Evolutionary conservation across 2,113 vertebrate species (phyloP).

Genomic region (Xerus inauris): DNA sequence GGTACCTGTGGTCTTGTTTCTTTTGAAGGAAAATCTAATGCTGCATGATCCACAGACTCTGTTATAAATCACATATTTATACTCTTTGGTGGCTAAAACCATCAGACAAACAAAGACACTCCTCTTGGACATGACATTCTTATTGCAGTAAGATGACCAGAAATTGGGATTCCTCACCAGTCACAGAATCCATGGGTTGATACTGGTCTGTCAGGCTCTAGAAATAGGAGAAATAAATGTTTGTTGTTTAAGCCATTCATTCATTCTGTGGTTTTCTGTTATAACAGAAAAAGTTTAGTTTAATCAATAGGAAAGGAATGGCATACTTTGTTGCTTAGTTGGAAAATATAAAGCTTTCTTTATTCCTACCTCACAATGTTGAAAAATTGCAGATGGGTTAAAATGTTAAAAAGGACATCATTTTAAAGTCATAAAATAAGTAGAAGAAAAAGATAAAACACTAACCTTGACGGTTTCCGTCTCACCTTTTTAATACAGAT

Average conservation of each 20-base stretch:
- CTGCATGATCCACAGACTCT: neutral
- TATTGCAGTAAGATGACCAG: neutral
- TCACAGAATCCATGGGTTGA: neutral
- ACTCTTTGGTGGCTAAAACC: neutral
- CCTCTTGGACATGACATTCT: neutral
- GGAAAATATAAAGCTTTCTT: neutral
- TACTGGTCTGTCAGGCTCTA: neutral
- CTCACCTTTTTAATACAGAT: neutral
- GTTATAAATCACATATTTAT: neutral
- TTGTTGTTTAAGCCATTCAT: neutral
- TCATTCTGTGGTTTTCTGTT: neutral
- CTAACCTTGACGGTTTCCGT: neutral
- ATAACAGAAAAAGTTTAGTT: neutral
- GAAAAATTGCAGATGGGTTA: neutral
- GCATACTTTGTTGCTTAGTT: neutral
- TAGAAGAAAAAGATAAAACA: neutral
- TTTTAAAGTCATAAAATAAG: conserved; percentile 3
- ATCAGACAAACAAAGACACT: neutral
- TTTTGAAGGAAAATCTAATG: neutral
- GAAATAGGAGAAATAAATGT: neutral
- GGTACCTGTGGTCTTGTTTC: neutral
- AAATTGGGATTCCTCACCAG: neutral
- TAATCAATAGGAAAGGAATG: neutral
- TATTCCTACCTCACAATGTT: neutral
- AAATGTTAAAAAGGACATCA: neutral